Base-by-base conservation (phyloP, 2,888 invertebrate genomes). In the Syrista parreyssii region DNA sequence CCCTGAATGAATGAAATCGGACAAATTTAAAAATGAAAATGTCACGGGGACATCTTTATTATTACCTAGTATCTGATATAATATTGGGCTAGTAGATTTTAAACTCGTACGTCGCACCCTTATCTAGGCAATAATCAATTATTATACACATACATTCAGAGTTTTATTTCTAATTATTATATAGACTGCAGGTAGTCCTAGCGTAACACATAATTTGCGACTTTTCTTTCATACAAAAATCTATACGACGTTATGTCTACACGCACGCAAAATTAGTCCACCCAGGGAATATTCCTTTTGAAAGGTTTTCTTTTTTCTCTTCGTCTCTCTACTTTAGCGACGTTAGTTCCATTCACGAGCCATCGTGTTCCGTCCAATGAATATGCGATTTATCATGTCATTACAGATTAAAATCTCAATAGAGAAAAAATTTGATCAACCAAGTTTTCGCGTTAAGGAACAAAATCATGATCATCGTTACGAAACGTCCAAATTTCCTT, bases 131-230 rank as follows among this genome's bases (percentile, higher is more conserved):
- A 88, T 88, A 89, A 86, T 89, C 88, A 88, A 83, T 55, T 89
- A 89, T 89, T 81, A 87, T 89, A 89, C 89, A 89, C 85, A 85
- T 88, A 89, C 88, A 88, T 86, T 88, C 84, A 87, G 86, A 89
- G 82, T 84, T 82, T 81, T 83, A 84, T 72, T 80, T 78, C 82
- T 84, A 84, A 75, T 78, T 81, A 79, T 81, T 33, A 83, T 86
- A 85, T 84, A 80, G 82, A 85, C 84, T 84, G 82, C 83, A 83
- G 83, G 83, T 84, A 84, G 83, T 83, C 81, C 82, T 84, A 83
- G 79, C 78, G 75, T 83, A 83, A 84, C 82, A 80, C 83, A 79
- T 74, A 80, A 12, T 78, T 76, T 77, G 76, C 75, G 79, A 81
- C 69, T 79, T 78, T 78, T 80, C 80, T 82, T 85, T 85, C 85